Evolutionary conservation across 2,113 vertebrate genomes (phyloP), one percentile per base, ranked within the genome.

Genomic region (Cinclus mexicanus): DNA sequence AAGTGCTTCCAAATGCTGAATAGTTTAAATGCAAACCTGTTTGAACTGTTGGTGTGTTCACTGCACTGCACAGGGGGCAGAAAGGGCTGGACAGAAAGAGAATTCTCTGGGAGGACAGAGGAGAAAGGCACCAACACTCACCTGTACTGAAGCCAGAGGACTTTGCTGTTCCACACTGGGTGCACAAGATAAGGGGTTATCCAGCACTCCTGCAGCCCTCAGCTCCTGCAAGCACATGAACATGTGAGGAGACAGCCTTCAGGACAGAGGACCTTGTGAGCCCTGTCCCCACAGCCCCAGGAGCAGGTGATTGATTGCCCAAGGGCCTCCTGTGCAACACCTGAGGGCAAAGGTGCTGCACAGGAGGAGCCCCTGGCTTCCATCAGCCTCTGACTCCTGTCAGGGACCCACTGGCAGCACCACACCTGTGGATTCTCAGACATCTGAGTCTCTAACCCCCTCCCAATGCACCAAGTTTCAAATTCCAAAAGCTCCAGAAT

Each of bases 121-220:
- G 24, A 68, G 56, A 55, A 68, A 86, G 33, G 20, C 59, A 72
- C 7, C 44, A 46, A 1, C 4, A 55, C 55, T 90, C 37, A 79
- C 29, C 15, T 33, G 35, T 10, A 11, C 29, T 25, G 16, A 19
- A 72, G 41, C 24, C 83, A 17, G 28, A 7, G 67, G 77, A 31
- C 26, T 49, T 31, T 8, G 57, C n/a, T 39, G 35, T 16, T 24
- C 8, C 4, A 15, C 52, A 10, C 0, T n/a, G 35, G 55, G 67
- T 8, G 29, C 29, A 25, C 19, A 18, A 20, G 47, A 16, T 1
- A 4, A 0, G 20, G 61, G 12, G 11, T 46, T 23, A 44, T 29
- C 63, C 26, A 44, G 69, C 37, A 29, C 11, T 82, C 53, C n/a
- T 55, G 76, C 75, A 75, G 12, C 41, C 47, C 77, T 65, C 53